Evolutionary conservation across 1,140 invertebrate species (phyloP).

Genomic region (Polypedilum pembai): DNA sequence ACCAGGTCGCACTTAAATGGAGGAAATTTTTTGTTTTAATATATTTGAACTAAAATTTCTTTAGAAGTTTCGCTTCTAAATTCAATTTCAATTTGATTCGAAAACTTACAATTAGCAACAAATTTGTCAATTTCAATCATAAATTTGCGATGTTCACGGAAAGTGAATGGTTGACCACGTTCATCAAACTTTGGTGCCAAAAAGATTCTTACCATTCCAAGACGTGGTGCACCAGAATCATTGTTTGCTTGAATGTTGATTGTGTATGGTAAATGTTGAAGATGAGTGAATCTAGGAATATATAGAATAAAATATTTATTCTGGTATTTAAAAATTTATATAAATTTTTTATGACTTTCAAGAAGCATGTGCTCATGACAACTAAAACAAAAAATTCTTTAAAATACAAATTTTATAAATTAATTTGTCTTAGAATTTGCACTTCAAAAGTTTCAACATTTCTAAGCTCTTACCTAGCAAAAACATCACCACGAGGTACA

Average conservation of each 20-base stretch:
- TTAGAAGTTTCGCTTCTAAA: too few species aligned
- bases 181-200: constrained; percentile 64
- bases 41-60: too few species aligned
- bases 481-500: constrained; percentile 44
- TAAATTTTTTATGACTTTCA: too few species aligned
- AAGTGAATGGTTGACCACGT: constrained; percentile 51
- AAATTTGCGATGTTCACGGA: constrained; percentile 57
- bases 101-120: constrained; percentile 49
- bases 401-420: too few species aligned
- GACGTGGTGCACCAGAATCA: constrained; percentile 23
- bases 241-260: constrained; percentile 34
- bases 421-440: too few species aligned
- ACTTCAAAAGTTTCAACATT: too few species aligned
- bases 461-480: constrained; percentile 35
- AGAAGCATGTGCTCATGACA: too few species aligned
- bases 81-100: too few species aligned
- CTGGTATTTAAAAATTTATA: too few species aligned
- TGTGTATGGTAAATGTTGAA: constrained; percentile 44
- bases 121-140: constrained; percentile 77
- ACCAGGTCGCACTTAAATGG: constrained; percentile 48
- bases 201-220: constrained; percentile 54
- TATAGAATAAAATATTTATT: constrained; percentile 34
- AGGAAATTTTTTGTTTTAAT: too few species aligned
- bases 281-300: constrained; percentile 39
- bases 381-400: constrained; percentile 53